Evolutionary conservation across 2,797 vertebrate genomes (phyloP).

Genomic region (Rhabdomys pumilio): DNA sequence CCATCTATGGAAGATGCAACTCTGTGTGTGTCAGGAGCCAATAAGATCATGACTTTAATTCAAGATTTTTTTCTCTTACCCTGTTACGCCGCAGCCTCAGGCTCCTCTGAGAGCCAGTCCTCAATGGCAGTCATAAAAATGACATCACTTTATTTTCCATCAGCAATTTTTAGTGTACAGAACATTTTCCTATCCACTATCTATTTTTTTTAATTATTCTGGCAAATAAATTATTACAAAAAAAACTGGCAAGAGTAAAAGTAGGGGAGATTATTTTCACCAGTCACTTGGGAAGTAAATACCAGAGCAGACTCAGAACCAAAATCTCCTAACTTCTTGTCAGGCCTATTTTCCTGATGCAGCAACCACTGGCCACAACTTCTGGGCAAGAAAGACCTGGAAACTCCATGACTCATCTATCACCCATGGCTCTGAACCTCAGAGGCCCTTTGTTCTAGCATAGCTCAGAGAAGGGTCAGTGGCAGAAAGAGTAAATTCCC

Average conservation of each 20-base stretch:
- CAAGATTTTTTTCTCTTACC: not conserved
- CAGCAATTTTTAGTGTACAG: not conserved
- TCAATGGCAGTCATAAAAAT: not conserved
- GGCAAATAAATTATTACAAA: not conserved
- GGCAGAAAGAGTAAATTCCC: not conserved
- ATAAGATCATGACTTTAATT: not conserved
- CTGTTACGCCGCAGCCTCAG: not conserved
- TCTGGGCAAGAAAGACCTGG: not conserved
- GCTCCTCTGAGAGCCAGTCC: not conserved
- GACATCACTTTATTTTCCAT: not conserved
- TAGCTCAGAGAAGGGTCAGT: not conserved
- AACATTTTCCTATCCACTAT: not conserved
- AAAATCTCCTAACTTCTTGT: not conserved
- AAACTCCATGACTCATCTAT: not conserved
- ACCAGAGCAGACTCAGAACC: not conserved
- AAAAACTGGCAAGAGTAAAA: constrained; percentile 24
- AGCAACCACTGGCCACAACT: not conserved
- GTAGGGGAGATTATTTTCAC: not conserved
- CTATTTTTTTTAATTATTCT: constrained; percentile 7
- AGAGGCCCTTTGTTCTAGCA: not conserved
- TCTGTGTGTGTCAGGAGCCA: too few relatives aligned
- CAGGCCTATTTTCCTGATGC: not conserved
- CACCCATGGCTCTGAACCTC: constrained; percentile 51
- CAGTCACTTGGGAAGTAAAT: not conserved
- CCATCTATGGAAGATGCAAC: not conserved